Percentiles rank a stretch among this genome's conserved stretches.
These are phyloP conservation scores for Thripadectes ignobilis DNA, from an alignment of 2,797 vertebrate genomes.

Conservation along the genomic window DNA sequence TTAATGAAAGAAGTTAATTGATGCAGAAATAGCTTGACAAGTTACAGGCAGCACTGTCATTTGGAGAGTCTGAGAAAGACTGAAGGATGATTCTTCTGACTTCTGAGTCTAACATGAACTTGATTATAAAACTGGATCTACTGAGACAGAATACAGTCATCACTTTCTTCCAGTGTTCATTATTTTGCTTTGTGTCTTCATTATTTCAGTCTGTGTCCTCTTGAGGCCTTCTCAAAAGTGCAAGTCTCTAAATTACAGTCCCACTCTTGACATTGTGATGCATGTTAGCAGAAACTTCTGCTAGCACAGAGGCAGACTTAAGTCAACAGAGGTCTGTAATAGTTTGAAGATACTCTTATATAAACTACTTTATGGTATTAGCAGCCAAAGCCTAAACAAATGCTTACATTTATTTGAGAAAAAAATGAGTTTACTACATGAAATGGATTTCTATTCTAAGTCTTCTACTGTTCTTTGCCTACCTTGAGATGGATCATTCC, in stretches of 20 bases:
- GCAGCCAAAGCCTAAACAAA: neutral
- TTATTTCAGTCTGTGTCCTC: neutral
- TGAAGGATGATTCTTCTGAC: neutral
- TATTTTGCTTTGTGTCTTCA: constrained; percentile 18
- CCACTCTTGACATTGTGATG: neutral
- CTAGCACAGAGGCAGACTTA: neutral
- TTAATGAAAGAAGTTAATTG: constrained; percentile 57
- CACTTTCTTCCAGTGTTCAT: neutral
- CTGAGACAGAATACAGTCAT: neutral
- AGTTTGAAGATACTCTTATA: neutral
- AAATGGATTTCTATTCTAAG: neutral
- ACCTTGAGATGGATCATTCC: neutral
- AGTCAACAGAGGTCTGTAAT: neutral
- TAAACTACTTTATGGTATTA: neutral
- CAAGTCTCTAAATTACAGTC: neutral
- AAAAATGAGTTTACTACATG: neutral
- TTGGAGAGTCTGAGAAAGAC: neutral
- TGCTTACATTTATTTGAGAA: neutral
- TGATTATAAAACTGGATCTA: neutral
- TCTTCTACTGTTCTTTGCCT: neutral
- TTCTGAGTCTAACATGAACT: neutral
- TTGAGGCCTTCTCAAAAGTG: neutral
- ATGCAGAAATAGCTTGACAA: constrained; percentile 28
- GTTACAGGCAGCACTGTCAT: neutral
- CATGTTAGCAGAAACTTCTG: neutral